Percentiles rank a stretch among this genome's conserved stretches.
Conservation (phyloP, 2,113 vertebrate species). For the Ceuthmochares aereus region DNA sequence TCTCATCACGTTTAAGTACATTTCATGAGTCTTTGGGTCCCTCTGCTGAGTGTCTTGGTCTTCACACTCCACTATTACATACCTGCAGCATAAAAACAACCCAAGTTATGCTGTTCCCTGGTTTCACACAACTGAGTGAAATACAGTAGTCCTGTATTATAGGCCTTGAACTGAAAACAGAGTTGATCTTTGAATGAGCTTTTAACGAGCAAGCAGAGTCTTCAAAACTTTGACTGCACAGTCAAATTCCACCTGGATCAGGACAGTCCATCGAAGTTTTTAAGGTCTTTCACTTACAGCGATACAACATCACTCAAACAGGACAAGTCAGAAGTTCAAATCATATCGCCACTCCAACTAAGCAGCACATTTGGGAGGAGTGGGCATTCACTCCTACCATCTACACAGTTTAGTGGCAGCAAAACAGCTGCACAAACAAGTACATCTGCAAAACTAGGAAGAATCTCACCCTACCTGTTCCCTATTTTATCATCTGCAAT, state of each 20-base stretch:
- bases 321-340: neutral
- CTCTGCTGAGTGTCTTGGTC: conserved; percentile 97
- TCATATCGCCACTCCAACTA: neutral
- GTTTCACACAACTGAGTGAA: neutral
- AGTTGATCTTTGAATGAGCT: neutral
- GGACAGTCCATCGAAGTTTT: neutral
- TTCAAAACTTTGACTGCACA: neutral
- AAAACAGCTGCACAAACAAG: neutral
- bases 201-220: rapidly evolving
- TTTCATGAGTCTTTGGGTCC: conserved; percentile 95
- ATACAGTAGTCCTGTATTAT: neutral
- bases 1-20: conserved; percentile 98
- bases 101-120: neutral
- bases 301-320: neutral
- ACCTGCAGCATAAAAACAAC: conserved; percentile 78
- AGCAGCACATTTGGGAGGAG: rapidly evolving
- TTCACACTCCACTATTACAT: conserved; percentile 98
- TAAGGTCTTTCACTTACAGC: neutral
- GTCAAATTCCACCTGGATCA: neutral
- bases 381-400: neutral
- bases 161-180: neutral
- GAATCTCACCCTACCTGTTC: neutral
- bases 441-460: neutral
- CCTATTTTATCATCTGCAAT: neutral
- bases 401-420: rapidly evolving